phyloP scores from a whole-genome alignment of 2,797 vertebrate genomes.

The Falco rusticolus region DNA sequence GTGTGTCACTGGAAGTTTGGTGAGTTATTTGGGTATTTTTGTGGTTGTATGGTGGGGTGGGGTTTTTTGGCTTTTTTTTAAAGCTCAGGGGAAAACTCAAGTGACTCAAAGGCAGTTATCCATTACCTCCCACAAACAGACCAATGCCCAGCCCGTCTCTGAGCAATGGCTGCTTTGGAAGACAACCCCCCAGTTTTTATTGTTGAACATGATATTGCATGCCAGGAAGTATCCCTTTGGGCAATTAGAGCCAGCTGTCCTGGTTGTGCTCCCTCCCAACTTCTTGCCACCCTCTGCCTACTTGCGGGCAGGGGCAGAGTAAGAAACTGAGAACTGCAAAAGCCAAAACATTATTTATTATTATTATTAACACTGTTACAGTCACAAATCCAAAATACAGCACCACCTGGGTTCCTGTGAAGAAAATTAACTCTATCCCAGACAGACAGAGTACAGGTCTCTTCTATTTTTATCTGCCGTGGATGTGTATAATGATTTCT shows the following conservation, averaged over 20 bases:
- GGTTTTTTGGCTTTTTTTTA: background rate
- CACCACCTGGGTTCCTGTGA: background rate
- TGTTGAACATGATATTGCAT: background rate
- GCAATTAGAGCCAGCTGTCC: background rate
- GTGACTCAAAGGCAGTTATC: background rate
- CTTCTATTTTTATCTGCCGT: background rate
- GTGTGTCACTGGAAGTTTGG: background rate
- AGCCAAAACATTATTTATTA: background rate
- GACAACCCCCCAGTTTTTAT: fast-evolving
- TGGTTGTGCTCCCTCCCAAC: background rate
- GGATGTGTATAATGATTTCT: background rate
- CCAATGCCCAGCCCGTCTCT: background rate
- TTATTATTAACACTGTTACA: background rate
- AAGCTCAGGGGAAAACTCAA: background rate
- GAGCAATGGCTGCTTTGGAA: background rate
- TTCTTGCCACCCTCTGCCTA: background rate
- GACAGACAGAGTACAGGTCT: background rate
- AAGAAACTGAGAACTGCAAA: background rate
- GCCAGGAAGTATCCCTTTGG: background rate
- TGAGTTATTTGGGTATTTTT: background rate
- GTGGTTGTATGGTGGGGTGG: no score
- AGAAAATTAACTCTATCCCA: background rate
- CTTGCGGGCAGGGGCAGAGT: background rate
- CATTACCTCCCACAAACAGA: background rate
- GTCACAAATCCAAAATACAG: background rate